Conservation (phyloP, 2,888 invertebrate species). For the Drosophila setosimentum region DNA sequence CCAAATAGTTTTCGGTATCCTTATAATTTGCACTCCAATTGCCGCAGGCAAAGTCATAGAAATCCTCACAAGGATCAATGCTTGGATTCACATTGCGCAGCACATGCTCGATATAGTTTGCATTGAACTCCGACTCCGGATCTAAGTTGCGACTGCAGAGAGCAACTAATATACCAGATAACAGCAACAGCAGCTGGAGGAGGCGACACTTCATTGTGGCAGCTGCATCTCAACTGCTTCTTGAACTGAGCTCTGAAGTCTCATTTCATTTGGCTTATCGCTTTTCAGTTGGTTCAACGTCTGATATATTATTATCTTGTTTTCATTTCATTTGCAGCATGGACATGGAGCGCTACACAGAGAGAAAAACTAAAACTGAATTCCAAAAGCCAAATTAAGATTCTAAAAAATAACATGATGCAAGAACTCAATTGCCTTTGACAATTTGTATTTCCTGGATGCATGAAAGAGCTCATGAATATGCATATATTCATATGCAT, state of each 20-base stretch:
- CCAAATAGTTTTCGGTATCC: conserved; percentile 55
- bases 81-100: conserved; percentile 64
- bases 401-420: not conserved
- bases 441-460: not conserved
- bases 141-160: not conserved
- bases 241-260: conserved; percentile 13
- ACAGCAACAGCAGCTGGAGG: conserved; percentile 19
- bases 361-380: not conserved
- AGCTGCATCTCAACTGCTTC: conserved; percentile 45
- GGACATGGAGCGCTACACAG: conserved; percentile 5
- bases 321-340: conserved; percentile 34
- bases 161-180: conserved; percentile 15
- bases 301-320: conserved; percentile 38
- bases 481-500: not conserved
- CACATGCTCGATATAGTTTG: conserved; percentile 56
- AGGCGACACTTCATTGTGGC: conserved; percentile 57
- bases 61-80: conserved; percentile 75
- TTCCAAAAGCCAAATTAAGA: not conserved
- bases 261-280: conserved; percentile 40
- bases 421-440: not conserved
- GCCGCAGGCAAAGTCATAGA: conserved; percentile 77
- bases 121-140: conserved; percentile 25
- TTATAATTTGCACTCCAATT: conserved; percentile 72
- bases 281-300: conserved; percentile 20
- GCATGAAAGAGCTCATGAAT: not conserved